Conservation (phyloP, 2,888 invertebrate species). For the Apamea epomidion region DNA sequence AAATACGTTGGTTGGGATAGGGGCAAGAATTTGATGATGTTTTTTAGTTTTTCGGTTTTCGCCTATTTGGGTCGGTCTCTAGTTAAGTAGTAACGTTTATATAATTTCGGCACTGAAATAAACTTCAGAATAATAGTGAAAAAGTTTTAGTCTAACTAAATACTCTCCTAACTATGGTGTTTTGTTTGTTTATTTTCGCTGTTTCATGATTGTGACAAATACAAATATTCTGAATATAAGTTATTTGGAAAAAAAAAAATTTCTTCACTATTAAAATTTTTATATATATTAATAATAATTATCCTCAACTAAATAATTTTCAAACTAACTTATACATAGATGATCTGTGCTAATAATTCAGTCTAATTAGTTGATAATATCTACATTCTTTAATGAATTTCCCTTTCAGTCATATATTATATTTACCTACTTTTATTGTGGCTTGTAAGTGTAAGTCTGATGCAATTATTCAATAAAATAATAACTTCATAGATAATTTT, state of each 20-base stretch:
- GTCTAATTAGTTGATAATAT: neutral
- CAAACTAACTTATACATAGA: neutral
- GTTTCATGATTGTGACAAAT: neutral
- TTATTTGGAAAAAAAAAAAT: neutral
- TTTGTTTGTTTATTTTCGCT: neutral
- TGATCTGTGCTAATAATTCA: neutral
- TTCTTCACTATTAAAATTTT: too few relatives aligned
- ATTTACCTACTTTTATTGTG: neutral
- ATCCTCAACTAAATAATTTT: neutral
- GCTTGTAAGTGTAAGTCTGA: neutral
- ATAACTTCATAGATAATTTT: neutral
- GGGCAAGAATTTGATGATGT: neutral
- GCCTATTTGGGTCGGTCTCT: neutral
- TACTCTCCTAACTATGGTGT: too few relatives aligned
- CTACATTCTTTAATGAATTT: neutral
- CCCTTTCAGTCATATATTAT: neutral
- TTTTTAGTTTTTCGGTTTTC: neutral
- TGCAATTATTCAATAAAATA: neutral
- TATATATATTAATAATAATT: too few relatives aligned
- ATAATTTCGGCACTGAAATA: neutral
- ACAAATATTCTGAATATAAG: neutral
- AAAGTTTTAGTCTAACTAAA: neutral
- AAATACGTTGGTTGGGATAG: neutral
- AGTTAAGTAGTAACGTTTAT: neutral
- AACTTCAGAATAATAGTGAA: neutral